Evolutionary conservation across 1,140 invertebrate genomes (phyloP), one percentile per base, ranked within the genome.

Genomic region (Nautilus pompilius): DNA sequence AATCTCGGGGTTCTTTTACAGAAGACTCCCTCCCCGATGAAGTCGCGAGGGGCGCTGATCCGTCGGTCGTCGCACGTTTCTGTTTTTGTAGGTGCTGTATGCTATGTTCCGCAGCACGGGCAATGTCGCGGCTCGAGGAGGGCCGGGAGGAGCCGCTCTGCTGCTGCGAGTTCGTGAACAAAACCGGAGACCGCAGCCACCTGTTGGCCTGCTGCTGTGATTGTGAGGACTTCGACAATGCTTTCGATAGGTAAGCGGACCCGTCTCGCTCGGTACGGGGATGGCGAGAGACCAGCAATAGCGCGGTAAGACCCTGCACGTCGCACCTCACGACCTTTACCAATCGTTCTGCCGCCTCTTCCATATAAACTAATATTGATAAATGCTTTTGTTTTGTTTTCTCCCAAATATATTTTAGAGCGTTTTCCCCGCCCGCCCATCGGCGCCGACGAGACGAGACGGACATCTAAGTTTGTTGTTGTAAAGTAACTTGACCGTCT

Each of bases 141-240:
- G n/a, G n/a, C n/a, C n/a, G n/a, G n/a, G n/a, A n/a, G n/a, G n/a
- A n/a, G n/a, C n/a, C n/a, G n/a, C 59, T 82, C 4, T 80, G 80
- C 62, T 82, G 77, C 59, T 82, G 80, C 68, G 80, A 82, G 60
- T 82, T 78, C 65, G 60, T 68, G n/a, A 77, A 82, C 51, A 65
- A 67, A 8, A 60, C 72, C 26, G 78, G 79, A 28, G 76, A 81
- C 28, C 70, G 62, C 59, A 77, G 68, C 58, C 80, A 82, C 58
- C 62, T 82, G 2, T 55, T 82, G 46, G 74, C 74, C 6, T 75
- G 73, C 48, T 79, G 72, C 60, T 82, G 80, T 76, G 78, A 82
- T 58, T 82, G 80, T 66, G 72, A 80, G 20, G 79, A 73, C 17
- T 33, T 81, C 3, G 80, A 82, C 63, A 66, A 76, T 54, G 67